Evolutionary conservation across 2,113 vertebrate genomes (phyloP).

Genomic region (Chlorodrepanis virens): DNA sequence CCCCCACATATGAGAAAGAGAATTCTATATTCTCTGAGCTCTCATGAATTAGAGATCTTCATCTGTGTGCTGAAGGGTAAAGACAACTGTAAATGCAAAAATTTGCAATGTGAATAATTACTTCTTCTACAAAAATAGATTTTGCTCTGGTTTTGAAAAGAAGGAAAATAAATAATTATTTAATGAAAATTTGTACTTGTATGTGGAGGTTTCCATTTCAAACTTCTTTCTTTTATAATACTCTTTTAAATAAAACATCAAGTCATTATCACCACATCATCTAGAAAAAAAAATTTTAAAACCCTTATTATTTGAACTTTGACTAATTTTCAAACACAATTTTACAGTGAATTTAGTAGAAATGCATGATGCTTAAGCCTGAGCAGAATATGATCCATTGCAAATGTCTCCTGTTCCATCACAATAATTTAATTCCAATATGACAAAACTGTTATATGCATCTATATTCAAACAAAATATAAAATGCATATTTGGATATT

Average conservation of each 20-base stretch:
- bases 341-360: neutral
- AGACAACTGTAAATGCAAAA: neutral
- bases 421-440: neutral
- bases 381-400: neutral
- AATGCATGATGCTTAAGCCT: neutral
- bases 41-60: neutral
- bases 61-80: neutral
- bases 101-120: neutral
- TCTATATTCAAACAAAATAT: neutral
- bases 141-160: neutral
- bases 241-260: slow-evolving; percentile 34
- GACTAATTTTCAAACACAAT: neutral
- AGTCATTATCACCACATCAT: neutral
- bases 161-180: neutral
- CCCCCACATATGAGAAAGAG: neutral
- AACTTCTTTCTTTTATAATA: neutral
- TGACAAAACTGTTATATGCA: neutral
- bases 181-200: neutral
- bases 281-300: neutral
- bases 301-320: neutral
- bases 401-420: slow-evolving; percentile 14
- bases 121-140: neutral
- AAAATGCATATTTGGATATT: slow-evolving; percentile 22
- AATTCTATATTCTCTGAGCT: neutral
- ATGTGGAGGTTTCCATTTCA: neutral